phyloP scores from a whole-genome alignment of 2,888 invertebrate genomes.

The Xanthorhoe designata region DNA sequence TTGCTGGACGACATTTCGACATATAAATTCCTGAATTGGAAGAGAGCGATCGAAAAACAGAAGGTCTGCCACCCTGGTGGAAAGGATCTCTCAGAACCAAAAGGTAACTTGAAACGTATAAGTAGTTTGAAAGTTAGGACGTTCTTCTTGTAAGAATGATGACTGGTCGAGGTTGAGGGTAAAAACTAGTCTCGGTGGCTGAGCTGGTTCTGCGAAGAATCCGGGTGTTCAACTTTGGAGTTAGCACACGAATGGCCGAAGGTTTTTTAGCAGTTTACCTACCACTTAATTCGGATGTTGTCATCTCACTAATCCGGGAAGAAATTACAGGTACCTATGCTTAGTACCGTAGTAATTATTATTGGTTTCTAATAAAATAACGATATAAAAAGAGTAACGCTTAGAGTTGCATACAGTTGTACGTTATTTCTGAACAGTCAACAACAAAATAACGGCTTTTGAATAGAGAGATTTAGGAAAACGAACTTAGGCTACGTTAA shows the following conservation, averaged over 20 bases:
- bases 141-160: slow-evolving; percentile 58
- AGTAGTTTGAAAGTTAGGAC: slow-evolving; percentile 66
- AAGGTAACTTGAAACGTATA: slow-evolving; percentile 53
- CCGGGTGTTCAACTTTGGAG: slow-evolving; percentile 52
- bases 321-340: neutral
- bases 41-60: slow-evolving; percentile 67
- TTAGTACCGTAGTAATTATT: neutral
- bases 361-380: neutral
- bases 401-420: no score
- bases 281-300: slow-evolving; percentile 41
- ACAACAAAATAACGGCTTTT: no score
- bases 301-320: neutral
- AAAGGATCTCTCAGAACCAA: slow-evolving; percentile 62
- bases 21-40: slow-evolving; percentile 78
- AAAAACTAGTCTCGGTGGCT: slow-evolving; percentile 72
- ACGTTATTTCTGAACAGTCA: no score
- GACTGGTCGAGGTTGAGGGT: slow-evolving; percentile 53
- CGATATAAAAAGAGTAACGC: no score
- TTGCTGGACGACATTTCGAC: slow-evolving; percentile 70
- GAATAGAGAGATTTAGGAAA: no score
- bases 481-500: no score
- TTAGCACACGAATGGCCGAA: slow-evolving; percentile 38
- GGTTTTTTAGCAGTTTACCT: slow-evolving; percentile 40
- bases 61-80: slow-evolving; percentile 77
- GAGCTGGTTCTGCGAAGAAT: slow-evolving; percentile 77